Evolutionary conservation across 2,797 vertebrate species (phyloP).

Genomic region (Anabacerthia variegaticeps): DNA sequence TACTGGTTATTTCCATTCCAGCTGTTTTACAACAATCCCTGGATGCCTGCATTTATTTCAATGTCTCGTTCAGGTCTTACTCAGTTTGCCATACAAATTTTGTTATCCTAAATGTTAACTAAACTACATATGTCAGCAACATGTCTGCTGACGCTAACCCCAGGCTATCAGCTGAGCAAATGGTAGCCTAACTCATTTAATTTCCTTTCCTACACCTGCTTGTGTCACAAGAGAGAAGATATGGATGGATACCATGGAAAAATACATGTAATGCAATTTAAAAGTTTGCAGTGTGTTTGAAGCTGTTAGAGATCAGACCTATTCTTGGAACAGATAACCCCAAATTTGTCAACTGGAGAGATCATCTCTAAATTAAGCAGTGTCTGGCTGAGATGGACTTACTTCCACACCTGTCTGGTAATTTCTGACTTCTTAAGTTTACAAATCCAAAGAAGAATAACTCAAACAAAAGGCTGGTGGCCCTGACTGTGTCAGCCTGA

Average conservation of each 20-base stretch:
- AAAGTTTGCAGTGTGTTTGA: background rate
- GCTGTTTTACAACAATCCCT: background rate
- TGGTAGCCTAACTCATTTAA: accelerated
- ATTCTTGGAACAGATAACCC: background rate
- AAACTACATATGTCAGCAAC: background rate
- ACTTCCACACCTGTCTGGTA: background rate
- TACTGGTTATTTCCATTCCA: background rate
- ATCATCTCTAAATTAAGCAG: background rate
- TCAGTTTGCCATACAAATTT: background rate
- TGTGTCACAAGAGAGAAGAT: background rate
- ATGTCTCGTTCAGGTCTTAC: background rate
- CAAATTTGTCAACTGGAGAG: background rate
- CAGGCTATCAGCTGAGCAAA: background rate
- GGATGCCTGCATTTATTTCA: background rate
- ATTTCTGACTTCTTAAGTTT: background rate
- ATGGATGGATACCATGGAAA: background rate
- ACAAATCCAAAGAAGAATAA: background rate
- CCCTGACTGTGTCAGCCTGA: background rate
- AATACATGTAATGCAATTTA: background rate
- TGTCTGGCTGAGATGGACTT: background rate
- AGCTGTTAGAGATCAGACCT: background rate
- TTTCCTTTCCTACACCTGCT: background rate
- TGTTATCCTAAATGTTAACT: background rate
- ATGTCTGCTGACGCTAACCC: background rate
- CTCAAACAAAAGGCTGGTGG: background rate